These are phyloP conservation scores for Lomographa bimaculata DNA, from an alignment of 2,888 invertebrate genomes.

Conservation along the genomic window DNA sequence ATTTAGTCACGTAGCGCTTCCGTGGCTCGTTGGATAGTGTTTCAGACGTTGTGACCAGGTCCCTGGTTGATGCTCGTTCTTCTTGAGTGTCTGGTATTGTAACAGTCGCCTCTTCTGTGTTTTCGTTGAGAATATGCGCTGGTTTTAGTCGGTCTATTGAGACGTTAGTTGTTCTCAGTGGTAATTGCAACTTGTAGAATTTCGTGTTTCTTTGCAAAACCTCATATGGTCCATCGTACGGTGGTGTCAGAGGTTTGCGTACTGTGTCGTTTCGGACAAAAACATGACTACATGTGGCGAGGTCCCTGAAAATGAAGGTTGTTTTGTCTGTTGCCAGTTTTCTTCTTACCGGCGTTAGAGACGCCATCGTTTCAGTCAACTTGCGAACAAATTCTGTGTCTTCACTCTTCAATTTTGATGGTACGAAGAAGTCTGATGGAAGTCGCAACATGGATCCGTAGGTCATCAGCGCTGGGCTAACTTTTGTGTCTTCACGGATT, in stretches of 20 bases:
- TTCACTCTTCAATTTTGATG: slow-evolving; percentile 1
- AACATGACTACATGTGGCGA: background rate
- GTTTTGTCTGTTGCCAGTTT: background rate
- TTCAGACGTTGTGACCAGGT: too few relatives aligned
- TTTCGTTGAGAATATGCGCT: background rate
- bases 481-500: background rate
- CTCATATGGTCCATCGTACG: background rate
- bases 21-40: too few relatives aligned
- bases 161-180: background rate
- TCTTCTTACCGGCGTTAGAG: background rate
- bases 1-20: too few relatives aligned
- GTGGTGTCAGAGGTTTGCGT: too few relatives aligned
- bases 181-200: background rate
- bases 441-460: background rate
- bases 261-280: background rate
- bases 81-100: too few relatives aligned
- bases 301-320: slow-evolving; percentile 1
- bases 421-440: too few relatives aligned
- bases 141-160: background rate
- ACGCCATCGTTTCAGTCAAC: background rate
- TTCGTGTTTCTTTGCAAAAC: background rate
- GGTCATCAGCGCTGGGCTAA: slow-evolving; percentile 2
- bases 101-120: background rate
- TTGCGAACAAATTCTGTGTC: slow-evolving; percentile 1
- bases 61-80: too few relatives aligned